Evolutionary conservation across 2,113 vertebrate species (phyloP).

Genomic region (Thinocorus orbignyianus): DNA sequence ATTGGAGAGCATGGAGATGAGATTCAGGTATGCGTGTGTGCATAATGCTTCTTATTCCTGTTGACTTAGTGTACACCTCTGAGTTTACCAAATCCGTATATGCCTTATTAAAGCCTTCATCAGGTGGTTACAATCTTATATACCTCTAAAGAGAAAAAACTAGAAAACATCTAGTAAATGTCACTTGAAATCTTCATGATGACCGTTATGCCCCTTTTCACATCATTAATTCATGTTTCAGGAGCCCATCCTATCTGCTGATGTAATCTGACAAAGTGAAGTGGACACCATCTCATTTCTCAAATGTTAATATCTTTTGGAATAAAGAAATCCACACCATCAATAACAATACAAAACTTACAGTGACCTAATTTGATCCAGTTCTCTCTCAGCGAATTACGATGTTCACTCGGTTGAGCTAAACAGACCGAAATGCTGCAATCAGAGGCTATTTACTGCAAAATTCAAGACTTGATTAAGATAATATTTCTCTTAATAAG

Average conservation of each 20-base stretch:
- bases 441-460: not conserved
- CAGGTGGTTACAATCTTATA: not conserved
- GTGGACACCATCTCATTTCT: not conserved
- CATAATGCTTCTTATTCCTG: not conserved
- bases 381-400: not conserved
- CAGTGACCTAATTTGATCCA: not conserved
- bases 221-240: not conserved
- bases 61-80: not conserved
- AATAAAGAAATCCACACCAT: not conserved
- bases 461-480: not conserved
- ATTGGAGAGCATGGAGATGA: slow-evolving; percentile 97
- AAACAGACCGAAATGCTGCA: not conserved
- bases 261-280: not conserved
- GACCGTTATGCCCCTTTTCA: not conserved
- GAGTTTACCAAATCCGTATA: not conserved
- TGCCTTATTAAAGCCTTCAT: not conserved
- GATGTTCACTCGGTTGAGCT: not conserved
- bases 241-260: not conserved
- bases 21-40: slow-evolving; percentile 85
- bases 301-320: not conserved
- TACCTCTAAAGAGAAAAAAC: not conserved
- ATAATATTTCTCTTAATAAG: not conserved
- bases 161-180: not conserved
- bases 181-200: not conserved
- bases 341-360: not conserved